Base-by-base conservation (phyloP, 2,113 vertebrate genomes). In the Casuarius casuarius region DNA sequence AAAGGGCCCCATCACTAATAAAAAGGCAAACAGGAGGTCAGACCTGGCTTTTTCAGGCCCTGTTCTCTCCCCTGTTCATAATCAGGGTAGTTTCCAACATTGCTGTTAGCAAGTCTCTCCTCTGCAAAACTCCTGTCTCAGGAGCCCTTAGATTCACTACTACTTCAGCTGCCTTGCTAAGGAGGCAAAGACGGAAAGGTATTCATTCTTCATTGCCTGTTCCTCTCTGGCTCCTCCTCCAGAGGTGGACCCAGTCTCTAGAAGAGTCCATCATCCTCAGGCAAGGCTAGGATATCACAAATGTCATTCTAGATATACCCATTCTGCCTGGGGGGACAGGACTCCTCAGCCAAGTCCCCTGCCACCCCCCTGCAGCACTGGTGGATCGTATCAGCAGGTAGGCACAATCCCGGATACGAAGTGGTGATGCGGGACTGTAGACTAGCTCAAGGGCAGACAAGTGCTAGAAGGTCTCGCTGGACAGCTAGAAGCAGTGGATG, bases 331-430 rank as follows among this genome's bases (percentile, higher is more conserved):
- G 25, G 51, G 51, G 71, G 33, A 58, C 1, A 1, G 5, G n/a
- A 10, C 5, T 75, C 5, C 21, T 81, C 4, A 3, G 23, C 14
- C 40, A 74, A 17, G n/a, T 7, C 40, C 26, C 9, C 22, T 26
- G 63, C 5, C 1, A 0, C 26, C 7, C 25, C 10, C 20, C 42
- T 2, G 0, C 35, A 52, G 29, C 13, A 54, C 19, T 66, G 35
- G 18, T 0, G 0, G 13, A 17, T 40, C 31, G 1, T 6, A 12
- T 35, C 33, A 88, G 25, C 7, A 7, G 33, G 62, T 25, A 63
- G 35, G 11, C 40, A 26, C 28, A 75, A 28, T 59, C 20, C 33
- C 17, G 28, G 35, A 54, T 8, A 12, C 26, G 3, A 14, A 77
- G 7, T 6, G 46, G 33, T 42, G 56, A 9, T 35, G 42, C 48